These are phyloP conservation scores for Panthera tigris DNA, from an alignment of 2,113 vertebrate genomes.

Conservation along the genomic window DNA sequence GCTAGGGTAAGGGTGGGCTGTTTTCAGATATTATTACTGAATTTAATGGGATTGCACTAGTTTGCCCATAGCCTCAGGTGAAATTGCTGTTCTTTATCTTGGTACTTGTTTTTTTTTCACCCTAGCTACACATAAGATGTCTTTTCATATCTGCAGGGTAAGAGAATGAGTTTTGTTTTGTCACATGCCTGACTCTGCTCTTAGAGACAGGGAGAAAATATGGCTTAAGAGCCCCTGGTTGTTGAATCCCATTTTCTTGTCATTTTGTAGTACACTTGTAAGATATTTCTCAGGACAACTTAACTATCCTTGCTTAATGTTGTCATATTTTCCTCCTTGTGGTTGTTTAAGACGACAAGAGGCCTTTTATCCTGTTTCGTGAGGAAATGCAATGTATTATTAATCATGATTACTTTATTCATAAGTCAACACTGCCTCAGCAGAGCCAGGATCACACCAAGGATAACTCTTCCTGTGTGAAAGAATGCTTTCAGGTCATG, in stretches of 20 bases:
- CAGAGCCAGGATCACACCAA: neutral
- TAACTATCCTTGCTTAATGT: neutral
- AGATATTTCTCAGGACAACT: neutral
- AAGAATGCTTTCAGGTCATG: neutral
- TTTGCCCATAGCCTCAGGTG: conserved; percentile 9
- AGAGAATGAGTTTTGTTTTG: conserved; percentile 41
- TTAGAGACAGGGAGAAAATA: conserved; percentile 37
- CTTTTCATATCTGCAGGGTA: conserved; percentile 12
- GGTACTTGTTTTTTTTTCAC: conserved; percentile 21
- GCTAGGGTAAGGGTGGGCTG: neutral
- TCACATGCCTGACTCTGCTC: neutral
- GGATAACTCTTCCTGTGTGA: neutral
- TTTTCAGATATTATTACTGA: neutral
- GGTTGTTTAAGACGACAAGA: conserved; percentile 40
- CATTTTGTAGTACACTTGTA: neutral
- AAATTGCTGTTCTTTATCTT: conserved; percentile 46
- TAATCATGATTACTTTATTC: conserved; percentile 58
- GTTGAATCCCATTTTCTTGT: conserved; percentile 23
- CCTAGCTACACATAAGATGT: conserved; percentile 42
- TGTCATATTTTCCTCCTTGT: conserved; percentile 23
- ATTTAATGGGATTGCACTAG: neutral
- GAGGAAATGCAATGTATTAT: conserved; percentile 34
- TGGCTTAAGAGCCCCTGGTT: neutral
- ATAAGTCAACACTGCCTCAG: neutral
- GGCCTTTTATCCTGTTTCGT: conserved; percentile 18